These are phyloP conservation scores for Steinernema feltiae DNA, from an alignment of 1,140 invertebrate species.

Conservation along the genomic window DNA sequence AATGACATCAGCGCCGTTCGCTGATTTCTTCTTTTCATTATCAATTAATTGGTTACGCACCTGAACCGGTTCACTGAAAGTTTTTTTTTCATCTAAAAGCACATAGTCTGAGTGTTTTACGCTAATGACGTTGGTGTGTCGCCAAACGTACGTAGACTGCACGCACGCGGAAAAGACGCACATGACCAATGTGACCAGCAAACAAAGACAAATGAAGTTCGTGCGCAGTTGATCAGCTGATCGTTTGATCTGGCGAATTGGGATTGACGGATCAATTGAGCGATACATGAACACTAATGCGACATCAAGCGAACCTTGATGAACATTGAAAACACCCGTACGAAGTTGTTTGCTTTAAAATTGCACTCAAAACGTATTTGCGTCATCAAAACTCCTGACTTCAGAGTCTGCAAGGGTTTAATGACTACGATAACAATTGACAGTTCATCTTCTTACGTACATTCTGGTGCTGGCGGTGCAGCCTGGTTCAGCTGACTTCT, in stretches of 20 bases:
- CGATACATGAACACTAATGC: too few species aligned
- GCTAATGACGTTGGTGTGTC: neutral
- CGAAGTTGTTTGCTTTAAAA: too few species aligned
- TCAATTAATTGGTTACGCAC: neutral
- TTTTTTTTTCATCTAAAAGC: too few species aligned
- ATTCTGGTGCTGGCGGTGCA: too few species aligned
- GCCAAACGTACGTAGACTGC: neutral
- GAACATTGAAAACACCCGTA: too few species aligned
- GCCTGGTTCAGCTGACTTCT: too few species aligned
- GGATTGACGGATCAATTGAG: too few species aligned
- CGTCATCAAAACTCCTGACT: neutral
- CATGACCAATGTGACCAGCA: neutral
- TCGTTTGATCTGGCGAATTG: neutral
- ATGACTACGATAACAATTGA: neutral
- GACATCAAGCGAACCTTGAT: too few species aligned
- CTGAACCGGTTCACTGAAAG: neutral
- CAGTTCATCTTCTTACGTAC: neutral
- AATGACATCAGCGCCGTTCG: conserved; percentile 9
- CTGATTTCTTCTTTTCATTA: neutral
- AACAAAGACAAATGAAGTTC: neutral
- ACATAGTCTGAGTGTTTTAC: too few species aligned
- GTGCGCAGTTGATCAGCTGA: neutral
- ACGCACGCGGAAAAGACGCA: neutral
- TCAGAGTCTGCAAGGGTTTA: neutral
- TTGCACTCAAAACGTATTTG: too few species aligned